These are phyloP conservation scores for Vanessa cardui DNA, from an alignment of 2,888 invertebrate genomes.

Conservation along the genomic window DNA sequence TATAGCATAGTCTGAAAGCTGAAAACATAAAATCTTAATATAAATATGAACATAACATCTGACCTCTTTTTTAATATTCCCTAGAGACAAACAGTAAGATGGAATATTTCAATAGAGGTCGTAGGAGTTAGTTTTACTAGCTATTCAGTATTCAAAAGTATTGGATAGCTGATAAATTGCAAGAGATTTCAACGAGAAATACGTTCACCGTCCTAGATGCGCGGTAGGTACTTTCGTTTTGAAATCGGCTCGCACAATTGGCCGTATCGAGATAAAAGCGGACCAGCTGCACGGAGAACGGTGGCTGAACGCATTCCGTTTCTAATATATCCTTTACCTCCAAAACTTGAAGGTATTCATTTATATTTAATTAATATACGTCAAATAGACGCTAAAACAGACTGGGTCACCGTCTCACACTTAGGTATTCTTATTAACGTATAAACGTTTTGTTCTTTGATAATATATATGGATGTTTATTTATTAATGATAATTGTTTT, in stretches of 20 bases:
- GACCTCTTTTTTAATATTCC: background rate
- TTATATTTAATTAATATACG: constrained; percentile 15
- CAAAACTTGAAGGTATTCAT: constrained; percentile 27
- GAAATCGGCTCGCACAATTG: constrained; percentile 82
- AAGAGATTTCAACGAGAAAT: constrained; percentile 79
- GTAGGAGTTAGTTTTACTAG: constrained; percentile 42
- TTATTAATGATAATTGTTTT: too few species aligned
- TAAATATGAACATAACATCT: background rate
- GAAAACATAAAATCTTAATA: background rate
- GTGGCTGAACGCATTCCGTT: constrained; percentile 66
- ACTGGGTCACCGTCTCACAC: background rate
- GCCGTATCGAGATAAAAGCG: constrained; percentile 77
- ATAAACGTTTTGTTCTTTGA: too few species aligned
- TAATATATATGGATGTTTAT: too few species aligned
- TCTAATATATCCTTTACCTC: constrained; percentile 48
- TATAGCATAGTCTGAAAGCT: too few species aligned
- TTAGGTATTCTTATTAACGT: background rate
- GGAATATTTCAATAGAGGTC: constrained; percentile 8
- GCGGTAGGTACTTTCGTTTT: constrained; percentile 82
- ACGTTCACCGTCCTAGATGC: constrained; percentile 83
- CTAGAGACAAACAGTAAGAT: background rate
- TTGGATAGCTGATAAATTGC: constrained; percentile 73
- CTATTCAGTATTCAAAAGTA: constrained; percentile 55
- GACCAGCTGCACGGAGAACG: constrained; percentile 60
- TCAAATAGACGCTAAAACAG: background rate